phyloP scores from a whole-genome alignment of 2,888 invertebrate species.

The Heliconius hortense region DNA sequence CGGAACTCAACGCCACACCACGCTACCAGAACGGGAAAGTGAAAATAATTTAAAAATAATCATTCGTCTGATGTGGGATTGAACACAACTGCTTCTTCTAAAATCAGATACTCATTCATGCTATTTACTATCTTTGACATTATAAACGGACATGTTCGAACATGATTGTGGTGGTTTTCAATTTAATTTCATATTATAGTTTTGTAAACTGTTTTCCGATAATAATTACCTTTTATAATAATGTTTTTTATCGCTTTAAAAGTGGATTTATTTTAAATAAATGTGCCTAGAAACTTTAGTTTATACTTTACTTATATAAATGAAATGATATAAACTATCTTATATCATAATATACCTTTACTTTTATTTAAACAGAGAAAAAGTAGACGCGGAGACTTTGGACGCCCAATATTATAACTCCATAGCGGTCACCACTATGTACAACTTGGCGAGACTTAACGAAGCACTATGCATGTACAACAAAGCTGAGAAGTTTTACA shows the following conservation, averaged over 20 bases:
- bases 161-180: not conserved
- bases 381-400: conserved; percentile 88
- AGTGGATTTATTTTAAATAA: too few species aligned
- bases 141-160: not conserved
- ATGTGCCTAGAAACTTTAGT: not conserved
- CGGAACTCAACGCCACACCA: not conserved
- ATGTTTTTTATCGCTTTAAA: too few species aligned
- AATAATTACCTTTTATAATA: too few species aligned
- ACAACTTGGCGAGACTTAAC: conserved; percentile 96
- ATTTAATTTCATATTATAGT: too few species aligned
- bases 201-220: too few species aligned
- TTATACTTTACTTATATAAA: not conserved
- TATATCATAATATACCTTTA: not conserved
- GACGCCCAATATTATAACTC: conserved; percentile 98
- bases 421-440: conserved; percentile 97
- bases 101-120: too few species aligned
- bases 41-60: too few species aligned
- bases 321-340: not conserved
- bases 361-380: conserved; percentile 83
- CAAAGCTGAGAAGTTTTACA: conserved; percentile 97
- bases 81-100: not conserved
- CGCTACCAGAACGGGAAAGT: too few species aligned
- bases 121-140: too few species aligned
- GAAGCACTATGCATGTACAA: conserved; percentile 96
- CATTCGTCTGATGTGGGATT: too few species aligned